Percentiles rank a stretch among this genome's conserved stretches.
Evolutionary conservation across 2,888 invertebrate species (phyloP).

Genomic region (Drosophila siamana): DNA sequence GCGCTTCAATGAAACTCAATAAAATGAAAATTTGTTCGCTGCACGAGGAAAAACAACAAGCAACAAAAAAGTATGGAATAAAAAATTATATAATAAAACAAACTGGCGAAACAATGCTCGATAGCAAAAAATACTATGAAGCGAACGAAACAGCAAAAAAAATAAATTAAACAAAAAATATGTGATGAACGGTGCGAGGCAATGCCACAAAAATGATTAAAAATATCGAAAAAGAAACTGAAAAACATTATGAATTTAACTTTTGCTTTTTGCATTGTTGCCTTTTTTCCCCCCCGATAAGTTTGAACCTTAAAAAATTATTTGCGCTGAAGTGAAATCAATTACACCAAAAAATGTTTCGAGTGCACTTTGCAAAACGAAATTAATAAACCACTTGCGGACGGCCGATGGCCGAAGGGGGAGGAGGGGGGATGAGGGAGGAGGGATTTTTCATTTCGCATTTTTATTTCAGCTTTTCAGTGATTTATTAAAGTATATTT

Average conservation of each 20-base stretch:
- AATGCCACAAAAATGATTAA: slow-evolving; percentile 47
- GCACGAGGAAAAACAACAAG: slow-evolving; percentile 26
- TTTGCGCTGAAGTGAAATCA: slow-evolving; percentile 66
- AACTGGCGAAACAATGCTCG: slow-evolving; percentile 53
- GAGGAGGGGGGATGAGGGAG: neutral
- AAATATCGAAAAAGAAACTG: slow-evolving; percentile 37
- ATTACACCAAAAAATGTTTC: slow-evolving; percentile 64
- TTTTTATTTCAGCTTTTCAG: slow-evolving; percentile 17
- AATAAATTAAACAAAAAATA: too few relatives aligned
- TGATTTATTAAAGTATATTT: slow-evolving; percentile 71
- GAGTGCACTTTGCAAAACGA: slow-evolving; percentile 61
- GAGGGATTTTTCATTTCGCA: neutral
- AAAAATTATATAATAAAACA: slow-evolving; percentile 53
- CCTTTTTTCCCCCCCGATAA: slow-evolving; percentile 15
- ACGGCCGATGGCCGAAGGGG: neutral
- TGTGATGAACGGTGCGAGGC: slow-evolving; percentile 9
- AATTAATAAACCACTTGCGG: slow-evolving; percentile 59
- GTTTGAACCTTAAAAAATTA: slow-evolving; percentile 47
- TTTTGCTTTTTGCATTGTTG: slow-evolving; percentile 26
- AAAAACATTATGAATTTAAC: slow-evolving; percentile 46
- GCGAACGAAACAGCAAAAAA: neutral
- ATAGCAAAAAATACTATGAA: slow-evolving; percentile 16
- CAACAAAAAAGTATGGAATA: slow-evolving; percentile 23
- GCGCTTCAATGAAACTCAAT: slow-evolving; percentile 81
- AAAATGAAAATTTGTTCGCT: slow-evolving; percentile 56